Conservation (phyloP, 2,888 invertebrate species). For the Heliconius ethilla region DNA sequence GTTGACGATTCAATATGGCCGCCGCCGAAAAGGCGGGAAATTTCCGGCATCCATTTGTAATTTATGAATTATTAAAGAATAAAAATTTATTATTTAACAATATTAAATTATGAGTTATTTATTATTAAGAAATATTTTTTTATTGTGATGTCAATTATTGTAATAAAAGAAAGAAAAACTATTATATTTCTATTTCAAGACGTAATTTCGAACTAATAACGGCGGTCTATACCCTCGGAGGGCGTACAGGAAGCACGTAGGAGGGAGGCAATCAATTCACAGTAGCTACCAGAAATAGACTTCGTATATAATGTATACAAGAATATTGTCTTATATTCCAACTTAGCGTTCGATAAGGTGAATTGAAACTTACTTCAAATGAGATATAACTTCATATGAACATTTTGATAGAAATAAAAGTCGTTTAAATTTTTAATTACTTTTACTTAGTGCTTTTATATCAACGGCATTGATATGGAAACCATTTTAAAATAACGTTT, state of each 20-base stretch:
- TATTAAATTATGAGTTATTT: not conserved
- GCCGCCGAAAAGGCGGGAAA: slow-evolving; percentile 53
- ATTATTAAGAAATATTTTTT: not conserved
- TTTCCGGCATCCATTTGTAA: not conserved
- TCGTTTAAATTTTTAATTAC: not conserved
- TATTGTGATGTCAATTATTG: not conserved
- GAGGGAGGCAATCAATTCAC: slow-evolving; percentile 16
- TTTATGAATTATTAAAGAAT: not conserved
- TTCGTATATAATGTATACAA: not conserved
- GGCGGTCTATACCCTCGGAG: slow-evolving; percentile 1
- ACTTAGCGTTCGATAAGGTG: not conserved
- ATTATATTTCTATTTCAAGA: slow-evolving; percentile 45
- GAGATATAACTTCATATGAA: not conserved
- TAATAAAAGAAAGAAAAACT: not conserved
- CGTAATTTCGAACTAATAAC: slow-evolving; percentile 48
- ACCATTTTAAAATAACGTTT: not conserved
- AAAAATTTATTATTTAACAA: not conserved
- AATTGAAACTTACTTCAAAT: not conserved
- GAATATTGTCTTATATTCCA: not conserved
- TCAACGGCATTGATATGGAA: not conserved
- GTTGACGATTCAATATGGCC: slow-evolving; percentile 61
- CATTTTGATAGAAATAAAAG: not conserved
- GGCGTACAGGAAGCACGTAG: slow-evolving; percentile 8
- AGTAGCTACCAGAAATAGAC: slow-evolving; percentile 17
- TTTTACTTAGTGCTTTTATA: not conserved